Evolutionary conservation across 2,797 vertebrate genomes (phyloP).

Genomic region (Falco rusticolus): DNA sequence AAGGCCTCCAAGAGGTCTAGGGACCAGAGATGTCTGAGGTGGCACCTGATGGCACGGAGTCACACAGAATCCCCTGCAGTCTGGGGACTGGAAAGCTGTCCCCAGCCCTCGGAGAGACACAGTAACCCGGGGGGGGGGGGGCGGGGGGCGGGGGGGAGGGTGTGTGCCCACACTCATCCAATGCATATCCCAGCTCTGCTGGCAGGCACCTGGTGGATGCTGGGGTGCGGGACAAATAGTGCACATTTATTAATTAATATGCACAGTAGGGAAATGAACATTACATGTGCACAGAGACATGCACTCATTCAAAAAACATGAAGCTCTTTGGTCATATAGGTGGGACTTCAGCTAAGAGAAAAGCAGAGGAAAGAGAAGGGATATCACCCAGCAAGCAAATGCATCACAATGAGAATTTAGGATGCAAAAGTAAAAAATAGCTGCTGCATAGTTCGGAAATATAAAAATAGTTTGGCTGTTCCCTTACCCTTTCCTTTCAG

Average conservation of each 20-base stretch:
- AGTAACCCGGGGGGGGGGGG: not conserved
- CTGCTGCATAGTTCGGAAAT: conserved; percentile 17
- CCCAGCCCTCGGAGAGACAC: not conserved
- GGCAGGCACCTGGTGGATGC: not conserved
- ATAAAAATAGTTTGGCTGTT: conserved; percentile 52
- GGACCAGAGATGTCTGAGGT: not conserved
- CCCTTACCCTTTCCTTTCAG: conserved; percentile 35
- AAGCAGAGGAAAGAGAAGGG: not conserved
- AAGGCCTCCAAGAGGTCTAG: not conserved
- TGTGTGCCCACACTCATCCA: not conserved
- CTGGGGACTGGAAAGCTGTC: not conserved
- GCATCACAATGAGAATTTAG: not conserved
- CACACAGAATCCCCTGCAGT: fast-evolving
- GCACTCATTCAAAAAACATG: not conserved
- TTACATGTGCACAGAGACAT: not conserved
- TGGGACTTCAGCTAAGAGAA: not conserved
- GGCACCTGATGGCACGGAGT: not conserved
- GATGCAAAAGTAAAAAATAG: conserved; percentile 24
- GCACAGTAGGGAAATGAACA: not conserved
- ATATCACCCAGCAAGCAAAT: not conserved
- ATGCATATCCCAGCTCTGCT: fast-evolving
- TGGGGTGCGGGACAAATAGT: not conserved
- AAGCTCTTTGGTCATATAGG: not conserved
- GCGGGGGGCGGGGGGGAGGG: too few relatives aligned
- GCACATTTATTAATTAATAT: not conserved